Base-by-base conservation (phyloP, 2,113 vertebrate species). In the Grammomys surdaster region DNA sequence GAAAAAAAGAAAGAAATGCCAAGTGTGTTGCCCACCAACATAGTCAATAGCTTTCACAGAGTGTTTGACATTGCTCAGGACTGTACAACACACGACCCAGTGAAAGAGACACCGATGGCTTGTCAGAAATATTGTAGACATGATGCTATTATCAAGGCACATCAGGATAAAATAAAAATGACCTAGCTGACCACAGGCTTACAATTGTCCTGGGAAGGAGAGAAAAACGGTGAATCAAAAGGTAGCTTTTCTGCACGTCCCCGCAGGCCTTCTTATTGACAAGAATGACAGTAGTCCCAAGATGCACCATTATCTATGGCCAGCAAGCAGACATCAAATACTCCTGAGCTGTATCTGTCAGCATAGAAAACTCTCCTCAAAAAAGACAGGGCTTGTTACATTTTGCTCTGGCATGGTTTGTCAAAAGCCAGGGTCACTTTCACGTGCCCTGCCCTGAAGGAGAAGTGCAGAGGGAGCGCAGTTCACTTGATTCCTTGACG, bases 301-400 rank as follows among this genome's bases (percentile, higher is more conserved):
- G 99, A 99, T 99, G 98, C 99, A 99, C 99, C 99, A 99, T 99
- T 99, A 99, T 99, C 99, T 99, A 98, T 99, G 99, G 99, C 99
- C 99, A 99, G 99, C 98, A 98, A 99, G 98, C 99, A 98, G 98
- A 99, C 99, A 99, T 99, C 99, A 99, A 99, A 99, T 99, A 98
- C 98, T 99, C 97, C 98, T 96, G 98, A 99, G 99, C 99, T 98
- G 98, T 99, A 99, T 98, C 99, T 99, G 99, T 99, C 99, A 99
- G 99, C 99, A 98, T 98, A 97, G 98, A 98, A 99, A 99, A 99
- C 98, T 99, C 99, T 98, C 98, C 98, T 99, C 98, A 97, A 98
- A 99, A 98, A 97, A 98, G 93, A 97, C 97, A 98, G 97, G 98
- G 98, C 99, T 99, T 98, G 99, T 99, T 99, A 99, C 99, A 92